phyloP scores from a whole-genome alignment of 2,888 invertebrate genomes.

The Malacosoma neustria region DNA sequence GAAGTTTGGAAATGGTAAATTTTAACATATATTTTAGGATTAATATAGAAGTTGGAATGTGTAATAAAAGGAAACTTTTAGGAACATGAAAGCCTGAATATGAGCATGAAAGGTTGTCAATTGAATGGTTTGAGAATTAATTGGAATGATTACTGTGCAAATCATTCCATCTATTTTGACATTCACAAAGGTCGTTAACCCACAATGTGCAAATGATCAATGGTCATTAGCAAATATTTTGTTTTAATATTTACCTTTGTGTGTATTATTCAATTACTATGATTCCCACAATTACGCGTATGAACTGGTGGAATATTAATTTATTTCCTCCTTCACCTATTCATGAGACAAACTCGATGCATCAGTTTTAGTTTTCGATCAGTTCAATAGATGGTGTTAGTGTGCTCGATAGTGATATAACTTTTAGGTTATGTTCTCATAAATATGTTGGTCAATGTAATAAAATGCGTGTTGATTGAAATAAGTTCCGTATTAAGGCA shows the following conservation, averaged over 20 bases:
- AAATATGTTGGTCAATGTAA: slow-evolving; percentile 35
- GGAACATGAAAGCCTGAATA: too few species aligned
- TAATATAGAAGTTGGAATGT: too few species aligned
- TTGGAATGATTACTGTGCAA: too few species aligned
- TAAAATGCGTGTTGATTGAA: slow-evolving; percentile 23
- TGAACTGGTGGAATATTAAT: too few species aligned
- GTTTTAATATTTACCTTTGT: background rate
- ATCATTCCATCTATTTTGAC: background rate
- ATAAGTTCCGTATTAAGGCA: slow-evolving; percentile 20
- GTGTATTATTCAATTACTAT: background rate
- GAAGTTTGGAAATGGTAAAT: slow-evolving; percentile 95
- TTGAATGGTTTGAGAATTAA: too few species aligned
- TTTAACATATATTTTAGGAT: slow-evolving; percentile 10
- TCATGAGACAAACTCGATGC: too few species aligned
- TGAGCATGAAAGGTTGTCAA: too few species aligned
- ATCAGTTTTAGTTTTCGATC: background rate
- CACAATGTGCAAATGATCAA: background rate
- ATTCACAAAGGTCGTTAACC: background rate
- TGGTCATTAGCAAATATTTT: background rate
- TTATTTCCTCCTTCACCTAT: too few species aligned
- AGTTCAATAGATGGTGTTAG: background rate
- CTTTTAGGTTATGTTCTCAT: slow-evolving; percentile 37
- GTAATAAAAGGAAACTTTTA: too few species aligned
- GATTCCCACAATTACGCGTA: background rate
- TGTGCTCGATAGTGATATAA: slow-evolving; percentile 7